Conservation (phyloP, 1,140 invertebrate species). For the Archivesica marissinica region DNA sequence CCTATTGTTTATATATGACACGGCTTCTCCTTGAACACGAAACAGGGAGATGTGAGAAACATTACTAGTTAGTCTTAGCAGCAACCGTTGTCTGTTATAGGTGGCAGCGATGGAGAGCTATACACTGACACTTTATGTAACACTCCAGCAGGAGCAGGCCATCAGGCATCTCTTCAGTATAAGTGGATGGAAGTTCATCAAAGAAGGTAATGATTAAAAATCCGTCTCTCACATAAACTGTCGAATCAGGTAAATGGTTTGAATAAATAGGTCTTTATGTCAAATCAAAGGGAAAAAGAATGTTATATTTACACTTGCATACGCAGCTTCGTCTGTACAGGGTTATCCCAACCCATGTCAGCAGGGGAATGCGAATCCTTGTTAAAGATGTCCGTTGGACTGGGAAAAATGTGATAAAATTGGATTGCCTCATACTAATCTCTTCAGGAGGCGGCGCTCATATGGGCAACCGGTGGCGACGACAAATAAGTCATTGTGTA, state of each 20-base stretch:
- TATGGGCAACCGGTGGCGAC: too few species aligned
- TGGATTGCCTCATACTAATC: too few species aligned
- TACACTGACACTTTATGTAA: conserved; percentile 2
- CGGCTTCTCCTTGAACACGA: too few species aligned
- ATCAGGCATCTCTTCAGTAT: background rate
- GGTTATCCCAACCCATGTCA: background rate
- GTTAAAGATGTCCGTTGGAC: background rate
- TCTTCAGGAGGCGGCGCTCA: too few species aligned
- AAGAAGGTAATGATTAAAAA: too few species aligned
- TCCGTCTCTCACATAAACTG: too few species aligned
- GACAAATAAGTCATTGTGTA: too few species aligned
- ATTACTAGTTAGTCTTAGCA: too few species aligned
- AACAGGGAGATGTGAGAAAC: too few species aligned
- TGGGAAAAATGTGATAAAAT: too few species aligned
- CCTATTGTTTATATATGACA: too few species aligned
- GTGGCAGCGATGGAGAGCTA: conserved; percentile 19
- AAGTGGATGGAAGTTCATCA: background rate
- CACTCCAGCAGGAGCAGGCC: background rate
- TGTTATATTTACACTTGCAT: background rate
- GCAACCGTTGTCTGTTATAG: too few species aligned
- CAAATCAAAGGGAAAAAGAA: background rate
- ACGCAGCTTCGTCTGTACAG: background rate
- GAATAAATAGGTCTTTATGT: background rate
- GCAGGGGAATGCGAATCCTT: background rate
- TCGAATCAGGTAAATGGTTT: background rate